Evolutionary conservation across 2,888 invertebrate species (phyloP).

Genomic region (Autographa pulchrina): DNA sequence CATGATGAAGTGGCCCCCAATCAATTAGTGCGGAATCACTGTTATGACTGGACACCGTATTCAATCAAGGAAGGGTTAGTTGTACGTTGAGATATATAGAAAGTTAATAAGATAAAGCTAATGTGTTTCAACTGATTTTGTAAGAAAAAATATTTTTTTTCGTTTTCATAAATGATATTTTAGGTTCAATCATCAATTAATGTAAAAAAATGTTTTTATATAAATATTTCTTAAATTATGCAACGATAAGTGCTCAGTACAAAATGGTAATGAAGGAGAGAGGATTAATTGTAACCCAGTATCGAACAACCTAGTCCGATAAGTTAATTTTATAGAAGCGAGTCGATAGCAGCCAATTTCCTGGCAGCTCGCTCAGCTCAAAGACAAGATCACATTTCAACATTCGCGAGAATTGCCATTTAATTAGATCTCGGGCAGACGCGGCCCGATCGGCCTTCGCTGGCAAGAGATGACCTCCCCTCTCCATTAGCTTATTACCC

Average conservation of each 20-base stretch:
- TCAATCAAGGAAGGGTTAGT: conserved; percentile 50
- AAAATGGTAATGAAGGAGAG: background rate
- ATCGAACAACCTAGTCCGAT: background rate
- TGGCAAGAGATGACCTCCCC: conserved; percentile 77
- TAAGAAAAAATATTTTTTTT: too few relatives aligned
- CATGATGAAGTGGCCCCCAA: conserved; percentile 77
- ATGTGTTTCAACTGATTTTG: background rate
- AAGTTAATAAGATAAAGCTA: background rate
- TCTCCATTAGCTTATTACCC: conserved; percentile 87
- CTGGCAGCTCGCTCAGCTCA: conserved; percentile 66
- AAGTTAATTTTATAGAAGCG: conserved; percentile 18
- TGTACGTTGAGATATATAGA: background rate
- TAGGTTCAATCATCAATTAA: too few relatives aligned
- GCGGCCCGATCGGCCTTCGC: conserved; percentile 71
- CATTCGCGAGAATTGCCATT: conserved; percentile 74
- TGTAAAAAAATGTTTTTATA: too few relatives aligned
- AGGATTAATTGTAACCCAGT: background rate
- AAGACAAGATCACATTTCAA: conserved; percentile 74
- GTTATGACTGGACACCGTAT: conserved; percentile 54
- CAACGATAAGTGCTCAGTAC: background rate
- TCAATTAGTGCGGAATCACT: conserved; percentile 71
- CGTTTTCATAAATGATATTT: too few relatives aligned
- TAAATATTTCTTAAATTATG: too few relatives aligned
- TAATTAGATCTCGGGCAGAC: conserved; percentile 78
- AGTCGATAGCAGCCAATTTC: conserved; percentile 68